Conservation (phyloP, 64 coral and sea anemone species). For the Anthopleura sola region DNA sequence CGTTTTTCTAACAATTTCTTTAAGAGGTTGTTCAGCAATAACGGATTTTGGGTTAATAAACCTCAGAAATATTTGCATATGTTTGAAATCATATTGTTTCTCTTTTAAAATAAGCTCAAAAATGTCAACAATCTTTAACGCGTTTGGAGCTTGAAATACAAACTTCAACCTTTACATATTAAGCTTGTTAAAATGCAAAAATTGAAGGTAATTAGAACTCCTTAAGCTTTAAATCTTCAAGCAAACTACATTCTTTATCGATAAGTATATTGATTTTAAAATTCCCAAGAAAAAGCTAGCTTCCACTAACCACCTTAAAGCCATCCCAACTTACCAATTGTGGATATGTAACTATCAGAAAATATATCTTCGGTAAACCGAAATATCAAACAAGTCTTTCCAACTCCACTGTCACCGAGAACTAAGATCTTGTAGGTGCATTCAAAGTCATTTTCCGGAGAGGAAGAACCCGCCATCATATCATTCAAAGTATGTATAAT, state of each 20-base stretch:
- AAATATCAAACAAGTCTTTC: conserved; percentile 96
- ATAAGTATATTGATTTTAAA: background rate
- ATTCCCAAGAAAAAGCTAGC: background rate
- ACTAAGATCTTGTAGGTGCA: conserved; percentile 95
- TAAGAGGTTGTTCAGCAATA: background rate
- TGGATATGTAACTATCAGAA: conserved; percentile 92
- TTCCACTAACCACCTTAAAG: background rate
- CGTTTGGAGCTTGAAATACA: background rate
- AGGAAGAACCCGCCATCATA: background rate
- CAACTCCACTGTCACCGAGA: conserved; percentile 94
- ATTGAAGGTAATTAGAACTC: background rate
- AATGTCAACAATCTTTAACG: too few species aligned
- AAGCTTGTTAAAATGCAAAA: too few species aligned
- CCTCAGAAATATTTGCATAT: background rate
- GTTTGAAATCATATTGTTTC: background rate
- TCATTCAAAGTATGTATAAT: background rate
- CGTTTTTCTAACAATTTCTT: background rate
- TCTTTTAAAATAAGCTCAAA: background rate
- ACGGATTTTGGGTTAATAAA: background rate
- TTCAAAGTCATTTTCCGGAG: conserved; percentile 83
- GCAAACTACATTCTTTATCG: conserved; percentile 1
- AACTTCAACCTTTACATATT: background rate
- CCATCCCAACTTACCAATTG: conserved; percentile 68
- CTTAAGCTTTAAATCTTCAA: background rate
- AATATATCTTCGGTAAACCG: conserved; percentile 92